phyloP scores from a whole-genome alignment of 2,888 invertebrate genomes.

The Schizaphis graminum region DNA sequence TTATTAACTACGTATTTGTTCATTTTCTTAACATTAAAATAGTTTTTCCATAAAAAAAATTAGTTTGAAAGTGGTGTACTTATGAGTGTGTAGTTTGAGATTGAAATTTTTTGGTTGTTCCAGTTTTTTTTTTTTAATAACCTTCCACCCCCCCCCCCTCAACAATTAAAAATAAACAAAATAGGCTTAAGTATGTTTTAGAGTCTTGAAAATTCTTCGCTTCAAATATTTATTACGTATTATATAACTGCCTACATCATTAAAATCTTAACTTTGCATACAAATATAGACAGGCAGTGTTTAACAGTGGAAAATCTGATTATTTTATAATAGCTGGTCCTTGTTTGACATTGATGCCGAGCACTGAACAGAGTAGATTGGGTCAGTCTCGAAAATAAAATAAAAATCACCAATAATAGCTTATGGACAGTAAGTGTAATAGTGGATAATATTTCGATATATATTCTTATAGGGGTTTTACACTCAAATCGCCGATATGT shows the following conservation, averaged over 20 bases:
- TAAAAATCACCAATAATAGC: neutral
- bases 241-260: neutral
- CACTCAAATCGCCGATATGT: no score
- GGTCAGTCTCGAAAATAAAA: neutral
- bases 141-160: neutral
- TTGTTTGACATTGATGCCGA: neutral
- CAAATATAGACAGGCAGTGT: neutral
- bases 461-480: no score
- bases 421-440: neutral
- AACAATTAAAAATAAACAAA: neutral
- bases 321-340: neutral
- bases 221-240: neutral
- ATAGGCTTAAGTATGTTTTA: neutral
- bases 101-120: neutral
- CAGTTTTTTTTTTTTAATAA: neutral
- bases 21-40: neutral
- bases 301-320: neutral
- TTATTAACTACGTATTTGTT: neutral
- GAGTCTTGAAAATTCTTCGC: neutral
- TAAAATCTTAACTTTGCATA: neutral
- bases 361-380: neutral
- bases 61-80: neutral
- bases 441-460: neutral
- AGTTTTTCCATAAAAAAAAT: neutral
- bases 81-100: neutral